These are phyloP conservation scores for Sebastes variabilis DNA, from an alignment of 2,797 vertebrate genomes.

Conservation along the genomic window DNA sequence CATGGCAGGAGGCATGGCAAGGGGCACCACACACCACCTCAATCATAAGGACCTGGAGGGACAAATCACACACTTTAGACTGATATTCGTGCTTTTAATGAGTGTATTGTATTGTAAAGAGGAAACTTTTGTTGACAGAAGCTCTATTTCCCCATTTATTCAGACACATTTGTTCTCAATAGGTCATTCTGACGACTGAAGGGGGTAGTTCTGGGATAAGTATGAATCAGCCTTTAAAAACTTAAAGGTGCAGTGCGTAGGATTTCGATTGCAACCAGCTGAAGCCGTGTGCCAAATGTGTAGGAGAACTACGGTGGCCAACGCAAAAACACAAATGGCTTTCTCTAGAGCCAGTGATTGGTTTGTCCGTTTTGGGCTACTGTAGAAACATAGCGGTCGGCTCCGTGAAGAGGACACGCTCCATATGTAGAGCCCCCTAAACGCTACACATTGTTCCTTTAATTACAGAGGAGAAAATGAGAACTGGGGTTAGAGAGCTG, in stretches of 20 bases:
- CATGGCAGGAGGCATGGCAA: constrained; percentile 98
- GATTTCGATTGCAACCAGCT: too few species aligned
- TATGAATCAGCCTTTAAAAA: not conserved
- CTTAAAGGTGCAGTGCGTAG: too few species aligned
- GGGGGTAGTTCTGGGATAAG: too few species aligned
- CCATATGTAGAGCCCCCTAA: too few species aligned
- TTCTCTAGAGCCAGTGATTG: too few species aligned
- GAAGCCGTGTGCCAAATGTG: too few species aligned
- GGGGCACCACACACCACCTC: constrained; percentile 83
- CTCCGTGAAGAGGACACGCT: too few species aligned
- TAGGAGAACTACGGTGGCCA: too few species aligned
- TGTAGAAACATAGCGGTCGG: too few species aligned
- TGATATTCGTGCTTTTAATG: not conserved
- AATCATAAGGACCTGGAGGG: constrained; percentile 89
- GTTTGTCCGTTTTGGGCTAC: too few species aligned
- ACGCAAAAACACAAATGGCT: too few species aligned
- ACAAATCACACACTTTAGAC: not conserved
- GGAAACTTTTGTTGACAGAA: not conserved
- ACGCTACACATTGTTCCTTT: not conserved
- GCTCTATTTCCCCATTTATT: not conserved
- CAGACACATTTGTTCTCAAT: not conserved
- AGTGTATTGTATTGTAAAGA: not conserved
- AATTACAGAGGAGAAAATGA: not conserved
- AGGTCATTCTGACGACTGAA: not conserved
- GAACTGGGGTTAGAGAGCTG: not conserved